Evolutionary conservation across 1,140 invertebrate genomes (phyloP).

Genomic region (Tribolium castaneum): DNA sequence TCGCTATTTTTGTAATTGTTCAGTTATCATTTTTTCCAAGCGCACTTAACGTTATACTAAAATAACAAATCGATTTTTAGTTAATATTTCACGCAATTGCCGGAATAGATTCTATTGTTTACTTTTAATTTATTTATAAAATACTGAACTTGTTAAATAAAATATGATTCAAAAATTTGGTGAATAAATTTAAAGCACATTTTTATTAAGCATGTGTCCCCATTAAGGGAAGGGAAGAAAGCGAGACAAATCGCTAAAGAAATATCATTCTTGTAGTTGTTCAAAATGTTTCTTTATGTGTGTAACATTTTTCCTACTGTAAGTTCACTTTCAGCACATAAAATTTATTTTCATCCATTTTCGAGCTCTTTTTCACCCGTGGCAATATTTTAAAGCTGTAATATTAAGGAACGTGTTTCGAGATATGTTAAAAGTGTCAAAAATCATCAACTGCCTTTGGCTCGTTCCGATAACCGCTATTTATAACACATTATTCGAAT

Average conservation of each 20-base stretch:
- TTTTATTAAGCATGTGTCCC: not conserved
- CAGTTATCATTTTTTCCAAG: not conserved
- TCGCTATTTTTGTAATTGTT: not conserved
- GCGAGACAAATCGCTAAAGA: slow-evolving; percentile 7
- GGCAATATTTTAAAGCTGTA: slow-evolving; percentile 21
- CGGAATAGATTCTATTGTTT: not conserved
- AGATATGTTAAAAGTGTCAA: slow-evolving; percentile 33
- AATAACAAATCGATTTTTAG: not conserved
- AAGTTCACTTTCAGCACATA: slow-evolving; percentile 26
- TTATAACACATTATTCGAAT: slow-evolving; percentile 22
- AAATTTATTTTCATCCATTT: slow-evolving; percentile 31
- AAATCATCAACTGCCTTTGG: slow-evolving; percentile 23
- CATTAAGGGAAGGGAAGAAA: not conserved
- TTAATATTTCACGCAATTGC: not conserved
- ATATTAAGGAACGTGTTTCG: slow-evolving; percentile 21
- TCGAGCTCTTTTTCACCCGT: slow-evolving; percentile 22
- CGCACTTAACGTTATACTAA: not conserved
- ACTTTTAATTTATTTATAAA: not conserved
- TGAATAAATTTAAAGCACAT: not conserved
- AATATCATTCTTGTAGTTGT: slow-evolving; percentile 11
- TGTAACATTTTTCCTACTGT: slow-evolving; percentile 24
- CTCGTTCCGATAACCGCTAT: slow-evolving; percentile 9
- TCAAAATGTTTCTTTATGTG: slow-evolving; percentile 25
- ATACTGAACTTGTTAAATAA: not conserved
- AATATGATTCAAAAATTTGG: not conserved